Evolutionary conservation across 1,140 invertebrate genomes (phyloP), one percentile per base, ranked within the genome.

Genomic region (Pseudomyrmex cubaensis): DNA sequence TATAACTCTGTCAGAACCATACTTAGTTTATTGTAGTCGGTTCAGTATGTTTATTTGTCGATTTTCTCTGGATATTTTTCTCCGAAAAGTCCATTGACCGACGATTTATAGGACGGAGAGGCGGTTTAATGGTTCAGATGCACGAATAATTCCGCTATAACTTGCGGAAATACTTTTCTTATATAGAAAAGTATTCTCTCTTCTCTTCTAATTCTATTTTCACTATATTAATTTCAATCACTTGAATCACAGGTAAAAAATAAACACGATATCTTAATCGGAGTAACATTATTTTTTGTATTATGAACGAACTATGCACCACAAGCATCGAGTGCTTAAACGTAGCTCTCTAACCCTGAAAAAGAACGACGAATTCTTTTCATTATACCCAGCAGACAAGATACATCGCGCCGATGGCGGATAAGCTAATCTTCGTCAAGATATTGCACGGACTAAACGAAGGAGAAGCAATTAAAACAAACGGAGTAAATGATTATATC

Each of bases 341-440:
- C 13, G 25, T 5, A 13, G 15, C 52, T 17, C 3, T 17, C 35
- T 10, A 7, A 25, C 4, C 35, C 15, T 69, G 64, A 78, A 70
- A 78, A 80, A 61, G 66, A 12, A 48, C 44, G 52, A 25, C 12
- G 35, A 7, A 70, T 70, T 78, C 44, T 78, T 70, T 59, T 10
- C 15, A 12, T 77, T 67, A 57, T 25, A 61, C 15, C 4, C 0
- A 25, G 4, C 22, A 35, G 50, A 61, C 62, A 52, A 82, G 52
- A 59, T 50, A 35, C n/a, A 20, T 66, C 35, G 64, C n/a, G 52
- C 50, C 12, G n/a, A 52, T 9, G 48, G 52, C 22, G 17, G 13
- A 35, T 35, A 72, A 75, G 72, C 78, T 25, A 75, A 82, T 82
- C 78, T 75, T 75, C 59, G 25, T 8, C 22, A 22, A 54, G 66